Percentiles rank a stretch among this genome's conserved stretches.
Conservation (phyloP, 2,797 vertebrate genomes). For the Anguilla pacifica region DNA sequence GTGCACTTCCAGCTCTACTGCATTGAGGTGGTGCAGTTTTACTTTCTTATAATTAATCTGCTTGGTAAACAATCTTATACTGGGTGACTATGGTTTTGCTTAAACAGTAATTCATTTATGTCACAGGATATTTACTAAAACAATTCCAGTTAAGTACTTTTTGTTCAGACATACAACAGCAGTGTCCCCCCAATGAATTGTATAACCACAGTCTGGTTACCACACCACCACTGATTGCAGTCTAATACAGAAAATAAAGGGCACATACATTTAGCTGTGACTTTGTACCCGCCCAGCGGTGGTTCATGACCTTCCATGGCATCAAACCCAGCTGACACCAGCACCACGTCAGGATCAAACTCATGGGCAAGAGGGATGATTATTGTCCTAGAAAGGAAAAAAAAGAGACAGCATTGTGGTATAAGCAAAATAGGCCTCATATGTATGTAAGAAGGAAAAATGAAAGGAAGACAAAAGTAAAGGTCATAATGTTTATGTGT, state of each 20-base stretch:
- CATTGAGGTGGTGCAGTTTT: background rate
- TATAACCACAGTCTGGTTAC: background rate
- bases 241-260: background rate
- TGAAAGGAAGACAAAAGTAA: background rate
- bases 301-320: constrained; percentile 78
- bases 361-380: constrained; percentile 77
- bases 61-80: background rate
- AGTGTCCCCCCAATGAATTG: background rate
- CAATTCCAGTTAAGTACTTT: background rate
- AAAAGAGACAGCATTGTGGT: background rate
- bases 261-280: constrained; percentile 81
- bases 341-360: constrained; percentile 75
- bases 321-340: constrained; percentile 81
- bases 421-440: background rate
- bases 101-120: background rate
- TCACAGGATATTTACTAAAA: background rate
- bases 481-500: background rate
- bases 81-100: background rate
- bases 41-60: background rate
- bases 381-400: constrained; percentile 64
- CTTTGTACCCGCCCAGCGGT: constrained; percentile 78
- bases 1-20: background rate
- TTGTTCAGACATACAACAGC: background rate
- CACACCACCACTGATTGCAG: background rate
- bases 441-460: background rate